These are phyloP conservation scores for Heteromormyrus szaboi DNA, from an alignment of 2,797 vertebrate genomes.

Conservation along the genomic window DNA sequence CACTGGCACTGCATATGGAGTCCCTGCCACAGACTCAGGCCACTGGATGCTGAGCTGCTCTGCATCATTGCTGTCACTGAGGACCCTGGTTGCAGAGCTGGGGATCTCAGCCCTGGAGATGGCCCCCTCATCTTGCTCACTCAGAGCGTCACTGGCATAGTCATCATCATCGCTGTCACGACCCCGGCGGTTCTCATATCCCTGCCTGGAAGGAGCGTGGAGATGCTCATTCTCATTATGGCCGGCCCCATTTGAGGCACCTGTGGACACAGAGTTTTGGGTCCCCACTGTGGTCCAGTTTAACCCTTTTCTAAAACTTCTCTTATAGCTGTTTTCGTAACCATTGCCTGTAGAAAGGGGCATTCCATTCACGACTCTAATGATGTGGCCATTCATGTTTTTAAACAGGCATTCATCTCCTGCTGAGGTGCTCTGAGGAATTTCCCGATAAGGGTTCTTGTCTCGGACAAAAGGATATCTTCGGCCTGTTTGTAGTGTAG, in stretches of 20 bases:
- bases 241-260: constrained; percentile 28
- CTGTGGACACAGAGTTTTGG: constrained; percentile 15
- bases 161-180: constrained; percentile 46
- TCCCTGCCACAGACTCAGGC: background rate
- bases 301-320: constrained; percentile 24
- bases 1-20: background rate
- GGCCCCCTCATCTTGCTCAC: constrained; percentile 39
- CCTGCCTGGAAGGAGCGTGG: constrained; percentile 18
- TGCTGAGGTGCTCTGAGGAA: constrained; percentile 30
- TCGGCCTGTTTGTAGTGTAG: background rate
- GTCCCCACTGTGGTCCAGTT: constrained; percentile 20
- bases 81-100: constrained; percentile 33
- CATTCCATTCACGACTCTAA: constrained; percentile 37
- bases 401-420: constrained; percentile 51
- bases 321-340: background rate
- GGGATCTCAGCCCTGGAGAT: background rate
- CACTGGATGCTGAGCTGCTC: constrained; percentile 16
- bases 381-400: constrained; percentile 50
- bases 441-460: background rate
- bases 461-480: background rate
- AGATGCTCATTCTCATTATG: constrained; percentile 29
- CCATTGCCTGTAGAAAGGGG: background rate
- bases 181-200: constrained; percentile 36
- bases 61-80: constrained; percentile 34
- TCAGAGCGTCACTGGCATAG: constrained; percentile 52